phyloP scores from a whole-genome alignment of 2,888 invertebrate genomes.

The Synergus itoensis region DNA sequence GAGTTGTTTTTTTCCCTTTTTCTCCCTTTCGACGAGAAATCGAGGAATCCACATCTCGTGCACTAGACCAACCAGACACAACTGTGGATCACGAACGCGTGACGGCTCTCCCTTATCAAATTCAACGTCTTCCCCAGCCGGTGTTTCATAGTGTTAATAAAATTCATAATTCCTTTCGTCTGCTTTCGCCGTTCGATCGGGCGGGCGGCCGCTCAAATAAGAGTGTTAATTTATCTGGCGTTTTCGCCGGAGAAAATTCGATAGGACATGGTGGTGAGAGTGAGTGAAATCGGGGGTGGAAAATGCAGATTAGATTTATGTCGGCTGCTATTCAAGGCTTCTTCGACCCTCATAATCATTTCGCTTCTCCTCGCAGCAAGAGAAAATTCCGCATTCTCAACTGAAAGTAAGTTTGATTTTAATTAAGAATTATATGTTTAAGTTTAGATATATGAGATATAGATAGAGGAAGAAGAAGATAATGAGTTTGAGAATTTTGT shows the following conservation, averaged over 20 bases:
- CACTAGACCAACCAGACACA: background rate
- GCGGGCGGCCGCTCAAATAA: slow-evolving; percentile 13
- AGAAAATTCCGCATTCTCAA: slow-evolving; percentile 1
- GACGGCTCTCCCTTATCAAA: slow-evolving; percentile 27
- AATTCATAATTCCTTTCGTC: slow-evolving; percentile 8
- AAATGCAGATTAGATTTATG: slow-evolving; percentile 50
- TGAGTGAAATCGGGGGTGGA: slow-evolving; percentile 50
- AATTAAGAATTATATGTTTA: background rate
- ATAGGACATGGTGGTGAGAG: slow-evolving; percentile 38
- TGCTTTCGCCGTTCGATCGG: slow-evolving; percentile 38
- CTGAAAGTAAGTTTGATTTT: slow-evolving; percentile 18
- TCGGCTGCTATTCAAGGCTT: slow-evolving; percentile 55
- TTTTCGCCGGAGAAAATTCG: slow-evolving; percentile 12
- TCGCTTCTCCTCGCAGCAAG: background rate
- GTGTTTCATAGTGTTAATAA: slow-evolving; percentile 17
- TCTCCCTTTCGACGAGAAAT: background rate
- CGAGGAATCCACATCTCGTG: slow-evolving; percentile 44
- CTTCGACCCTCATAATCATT: slow-evolving; percentile 48
- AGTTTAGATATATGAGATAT: background rate
- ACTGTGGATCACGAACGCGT: slow-evolving; percentile 13
- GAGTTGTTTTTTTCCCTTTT: slow-evolving; percentile 15
- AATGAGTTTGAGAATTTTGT: background rate
- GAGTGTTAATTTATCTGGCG: slow-evolving; percentile 38
- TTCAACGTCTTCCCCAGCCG: slow-evolving; percentile 14
- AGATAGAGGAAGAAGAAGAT: background rate